Conservation (phyloP, 2,888 invertebrate genomes). For the Drosophila demipolita region DNA sequence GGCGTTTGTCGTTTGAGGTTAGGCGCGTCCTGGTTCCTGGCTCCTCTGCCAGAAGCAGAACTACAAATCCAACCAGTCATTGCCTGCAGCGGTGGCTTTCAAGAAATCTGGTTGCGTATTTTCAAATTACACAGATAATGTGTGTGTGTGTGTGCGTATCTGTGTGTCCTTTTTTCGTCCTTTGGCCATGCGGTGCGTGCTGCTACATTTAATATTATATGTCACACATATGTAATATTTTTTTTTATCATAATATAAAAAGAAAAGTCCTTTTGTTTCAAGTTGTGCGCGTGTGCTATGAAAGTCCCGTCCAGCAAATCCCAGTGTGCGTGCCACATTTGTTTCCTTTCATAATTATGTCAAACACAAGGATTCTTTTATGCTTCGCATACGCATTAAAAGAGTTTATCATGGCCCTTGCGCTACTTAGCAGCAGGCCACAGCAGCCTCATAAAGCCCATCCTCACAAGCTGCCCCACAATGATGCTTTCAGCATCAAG, state of each 20-base stretch:
- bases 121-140: conserved; percentile 2
- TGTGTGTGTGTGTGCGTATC: conserved; percentile 15
- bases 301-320: conserved; percentile 50
- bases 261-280: conserved; percentile 76
- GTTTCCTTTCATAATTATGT: conserved; percentile 81
- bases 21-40: conserved; percentile 41
- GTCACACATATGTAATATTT: conserved; percentile 63
- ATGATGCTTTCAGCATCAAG: conserved; percentile 20
- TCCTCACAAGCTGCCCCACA: conserved; percentile 12
- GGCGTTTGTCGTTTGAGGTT: conserved; percentile 69
- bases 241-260: conserved; percentile 70
- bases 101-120: conserved; percentile 30
- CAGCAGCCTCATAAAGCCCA: conserved; percentile 34
- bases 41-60: conserved; percentile 31
- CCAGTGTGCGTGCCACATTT: conserved; percentile 66
- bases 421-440: conserved; percentile 35
- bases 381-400: conserved; percentile 52
- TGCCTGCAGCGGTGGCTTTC: conserved; percentile 37
- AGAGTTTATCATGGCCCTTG: conserved; percentile 62
- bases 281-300: conserved; percentile 56
- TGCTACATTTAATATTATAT: conserved; percentile 60
- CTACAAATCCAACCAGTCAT: conserved; percentile 1
- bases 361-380: conserved; percentile 79
- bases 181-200: conserved; percentile 42
- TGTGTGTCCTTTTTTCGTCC: conserved; percentile 66